Evolutionary conservation across 1,140 invertebrate species (phyloP).

Genomic region (Lasioglossum albipes): DNA sequence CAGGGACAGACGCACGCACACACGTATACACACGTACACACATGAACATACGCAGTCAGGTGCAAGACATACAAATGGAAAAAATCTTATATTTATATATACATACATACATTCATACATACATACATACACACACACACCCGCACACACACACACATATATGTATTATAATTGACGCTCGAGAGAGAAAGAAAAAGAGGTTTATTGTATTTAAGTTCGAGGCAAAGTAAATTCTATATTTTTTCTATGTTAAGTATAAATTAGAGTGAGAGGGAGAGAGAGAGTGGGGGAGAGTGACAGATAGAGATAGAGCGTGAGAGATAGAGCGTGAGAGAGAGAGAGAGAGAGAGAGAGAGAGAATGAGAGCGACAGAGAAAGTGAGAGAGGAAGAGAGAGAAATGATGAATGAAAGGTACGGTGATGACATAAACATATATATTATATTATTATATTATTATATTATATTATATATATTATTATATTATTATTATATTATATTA

Average conservation of each 20-base stretch:
- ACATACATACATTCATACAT: constrained; percentile 27
- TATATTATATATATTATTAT: constrained; percentile 35
- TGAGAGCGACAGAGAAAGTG: neutral
- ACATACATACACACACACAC: constrained; percentile 21
- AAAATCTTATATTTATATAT: constrained; percentile 47
- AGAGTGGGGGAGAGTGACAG: constrained; percentile 61
- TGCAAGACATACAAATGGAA: constrained; percentile 19
- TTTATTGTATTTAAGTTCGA: constrained; percentile 78
- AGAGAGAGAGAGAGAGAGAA: constrained; percentile 48
- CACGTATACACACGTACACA: neutral
- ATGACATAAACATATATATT: constrained; percentile 58
- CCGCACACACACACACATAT: constrained; percentile 47
- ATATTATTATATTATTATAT: constrained; percentile 56
- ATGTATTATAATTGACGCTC: constrained; percentile 68
- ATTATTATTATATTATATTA: constrained; percentile 45
- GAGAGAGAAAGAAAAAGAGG: constrained; percentile 56
- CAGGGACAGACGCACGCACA: neutral
- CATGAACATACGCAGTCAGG: neutral
- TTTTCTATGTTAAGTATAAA: constrained; percentile 80
- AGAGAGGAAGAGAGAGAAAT: constrained; percentile 63
- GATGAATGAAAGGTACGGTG: constrained; percentile 62
- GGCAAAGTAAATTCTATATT: constrained; percentile 79
- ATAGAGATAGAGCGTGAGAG: constrained; percentile 60
- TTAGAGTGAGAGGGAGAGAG: constrained; percentile 62
- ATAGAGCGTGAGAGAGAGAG: constrained; percentile 60